Evolutionary conservation across 2,888 invertebrate species (phyloP), one percentile per base, ranked within the genome.

Genomic region (Amphipyra tragopoginis): DNA sequence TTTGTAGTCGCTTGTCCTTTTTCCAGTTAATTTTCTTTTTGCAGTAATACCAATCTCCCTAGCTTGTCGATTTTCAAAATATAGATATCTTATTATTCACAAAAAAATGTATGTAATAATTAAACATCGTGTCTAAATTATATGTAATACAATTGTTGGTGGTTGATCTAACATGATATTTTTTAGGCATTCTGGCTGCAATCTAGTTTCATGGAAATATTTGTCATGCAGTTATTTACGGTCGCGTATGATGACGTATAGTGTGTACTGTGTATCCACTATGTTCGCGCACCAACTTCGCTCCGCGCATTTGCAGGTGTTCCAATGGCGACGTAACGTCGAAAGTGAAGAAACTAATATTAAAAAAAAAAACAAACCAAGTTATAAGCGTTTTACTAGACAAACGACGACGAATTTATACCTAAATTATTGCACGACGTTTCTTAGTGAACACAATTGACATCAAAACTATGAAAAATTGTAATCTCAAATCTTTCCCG

Each of bases 1-100:
- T 45, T 47, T 58, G 49, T 76, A 76, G 56, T 65, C 52, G 56
- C 57, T 44, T 56, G 49, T 60, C 8, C 26, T 55, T 67, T 21
- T 40, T 55, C 11, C 21, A 40, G 6, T 53, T 38, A 44, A 29
- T 45, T 44, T 52, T 52, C 38, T 42, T 55, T 60, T 65, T 44
- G 13, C 29, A 10, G 14, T 39, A 38, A 38, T 13, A 10, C 45
- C 26, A 15, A 26, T 40, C 45, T 10, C 13, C n/a, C 9, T 13
- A 10, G 33, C 34, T 44, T 40, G 11, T 57, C 44, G 38, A 39
- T 42, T 51, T 40, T 43, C 5, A 5, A 26, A 48, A 45, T 15
- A 29, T 15, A n/a, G 8, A 29, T 43, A 21, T 47, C 1, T 13
- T 26, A 29, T 40, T 11, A 45, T 53, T 45, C 5, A 40, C 21